Evolutionary conservation across 64 coral and sea anemone species (phyloP), one percentile per base, ranked within the genome.

Genomic region (Montipora capricornis): DNA sequence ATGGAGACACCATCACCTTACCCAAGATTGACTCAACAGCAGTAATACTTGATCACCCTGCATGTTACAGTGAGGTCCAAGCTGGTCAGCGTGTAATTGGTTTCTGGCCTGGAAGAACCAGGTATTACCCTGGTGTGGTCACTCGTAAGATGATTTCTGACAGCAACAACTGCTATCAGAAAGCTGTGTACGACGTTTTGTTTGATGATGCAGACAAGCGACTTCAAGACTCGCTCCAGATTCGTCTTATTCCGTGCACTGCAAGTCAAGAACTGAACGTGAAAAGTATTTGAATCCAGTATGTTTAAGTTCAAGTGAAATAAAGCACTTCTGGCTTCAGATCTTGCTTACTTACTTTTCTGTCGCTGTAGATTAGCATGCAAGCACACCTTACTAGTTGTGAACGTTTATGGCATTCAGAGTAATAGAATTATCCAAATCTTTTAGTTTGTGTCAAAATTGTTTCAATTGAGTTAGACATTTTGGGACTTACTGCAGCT

Each of bases 11-110:
- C 59, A 87, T 94, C 64, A 75, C 95, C 7, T 92, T 94, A 17
- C 19, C 50, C 3, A 67, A 74, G 66, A 90, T 46, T 55, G 95
- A 96, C 20, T 20, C 60, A 1, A 73, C 69, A 45, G 19, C 92
- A 1, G 77, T 96, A 17, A 80, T 96, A 53, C 75, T 96, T 8
- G 95, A 96, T 73, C 58, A 55, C 19, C 87, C 74, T 5, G 92
- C 92, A 1, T 91, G 88, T 17, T 88, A 92, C 71, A 80, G 68
- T 44, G 13, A 76, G 4, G 88, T 96, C 15, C 46, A 45, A 11
- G 73, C 73, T 76, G 95, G 95, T 44, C 77, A 78, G 15, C 95
- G 95, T 47, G 95, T 96, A 1, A 94, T 96, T 24, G 92, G 92
- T 19, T 73, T 22, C 15, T 96, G 80, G 92, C 91, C 87, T 17